phyloP scores from a whole-genome alignment of 2,888 invertebrate genomes.

The Leucophenga montana region DNA sequence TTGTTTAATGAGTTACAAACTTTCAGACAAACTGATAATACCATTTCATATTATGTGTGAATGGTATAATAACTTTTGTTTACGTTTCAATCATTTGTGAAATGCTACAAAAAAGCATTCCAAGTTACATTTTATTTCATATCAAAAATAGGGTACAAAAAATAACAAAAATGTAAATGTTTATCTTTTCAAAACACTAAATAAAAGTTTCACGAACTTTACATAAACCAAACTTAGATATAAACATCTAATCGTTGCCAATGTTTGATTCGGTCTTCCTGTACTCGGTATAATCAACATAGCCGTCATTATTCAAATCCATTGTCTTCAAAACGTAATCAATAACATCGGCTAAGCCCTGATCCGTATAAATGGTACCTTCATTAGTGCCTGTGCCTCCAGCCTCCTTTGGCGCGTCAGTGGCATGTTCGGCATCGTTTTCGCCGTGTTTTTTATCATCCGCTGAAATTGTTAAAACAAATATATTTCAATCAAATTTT shows the following conservation, averaged over 20 bases:
- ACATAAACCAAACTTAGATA: neutral
- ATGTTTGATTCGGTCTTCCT: conserved; percentile 60
- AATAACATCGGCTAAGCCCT: conserved; percentile 75
- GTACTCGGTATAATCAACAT: conserved; percentile 80
- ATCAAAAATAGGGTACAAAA: neutral
- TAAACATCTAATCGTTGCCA: conserved; percentile 45
- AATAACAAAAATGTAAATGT: neutral
- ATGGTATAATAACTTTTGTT: too few species aligned
- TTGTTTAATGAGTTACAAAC: too few species aligned
- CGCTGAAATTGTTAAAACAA: conserved; percentile 41
- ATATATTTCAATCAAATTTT: neutral
- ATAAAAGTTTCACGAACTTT: neutral
- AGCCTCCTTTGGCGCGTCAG: conserved; percentile 20
- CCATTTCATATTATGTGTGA: too few species aligned
- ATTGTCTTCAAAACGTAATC: conserved; percentile 79
- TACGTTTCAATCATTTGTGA: too few species aligned
- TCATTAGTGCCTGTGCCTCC: conserved; percentile 52
- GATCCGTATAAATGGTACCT: conserved; percentile 75
- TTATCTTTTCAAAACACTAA: too few species aligned
- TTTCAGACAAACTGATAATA: too few species aligned
- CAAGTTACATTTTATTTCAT: too few species aligned
- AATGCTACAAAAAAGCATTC: too few species aligned
- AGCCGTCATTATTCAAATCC: conserved; percentile 84
- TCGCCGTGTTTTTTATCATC: conserved; percentile 40
- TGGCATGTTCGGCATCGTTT: conserved; percentile 24